Evolutionary conservation across 2,888 invertebrate species (phyloP), one percentile per base, ranked within the genome.

Genomic region (Eledona agricola): DNA sequence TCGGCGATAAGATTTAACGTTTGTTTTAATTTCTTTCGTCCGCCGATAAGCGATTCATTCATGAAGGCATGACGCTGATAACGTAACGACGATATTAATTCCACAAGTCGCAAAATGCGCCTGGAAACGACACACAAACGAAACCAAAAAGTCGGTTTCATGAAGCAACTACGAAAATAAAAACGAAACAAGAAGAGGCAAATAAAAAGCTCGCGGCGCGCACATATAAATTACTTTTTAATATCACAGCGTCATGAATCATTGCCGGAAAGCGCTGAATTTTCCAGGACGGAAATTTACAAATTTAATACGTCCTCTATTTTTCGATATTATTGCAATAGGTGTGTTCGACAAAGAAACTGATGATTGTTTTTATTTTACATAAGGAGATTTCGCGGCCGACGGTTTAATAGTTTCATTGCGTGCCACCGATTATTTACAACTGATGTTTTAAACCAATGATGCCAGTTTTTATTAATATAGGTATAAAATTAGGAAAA

Each of bases 151-250:
- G 70, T 70, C 66, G 64, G 66, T 69, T 70, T 70, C 66, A 67
- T 70, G 67, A 67, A 70, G 69, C 69, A 69, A 68, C 64, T 66
- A 67, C 58, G 66, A 66, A 68, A 67, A 70, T 66, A 68, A 67
- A 67, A 67, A 66, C 56, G 65, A 67, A 69, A 67, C 63, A 66
- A 67, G 65, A 64, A 66, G 67, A 49, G 38, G 65, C 64, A 63
- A 65, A 67, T 67, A 69, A 72, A 72, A 70, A 67, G 70, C 69
- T 58, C 57, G 57, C 64, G 65, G n/a, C 71, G 69, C 73, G 68
- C 72, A 72, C 73, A 73, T 72, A 74, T 74, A 74, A 74, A 75
- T 74, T 73, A 74, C 74, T 74, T 75, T 75, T 75, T 74, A 74
- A 75, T 74, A 75, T 74, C 72, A 67, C 72, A 71, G 70, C 68